A percentile compares a stretch with the other conserved stretches of the same genome.
These are phyloP conservation scores for Chanos chanos DNA, from an alignment of 2,797 vertebrate species.

Conservation along the genomic window DNA sequence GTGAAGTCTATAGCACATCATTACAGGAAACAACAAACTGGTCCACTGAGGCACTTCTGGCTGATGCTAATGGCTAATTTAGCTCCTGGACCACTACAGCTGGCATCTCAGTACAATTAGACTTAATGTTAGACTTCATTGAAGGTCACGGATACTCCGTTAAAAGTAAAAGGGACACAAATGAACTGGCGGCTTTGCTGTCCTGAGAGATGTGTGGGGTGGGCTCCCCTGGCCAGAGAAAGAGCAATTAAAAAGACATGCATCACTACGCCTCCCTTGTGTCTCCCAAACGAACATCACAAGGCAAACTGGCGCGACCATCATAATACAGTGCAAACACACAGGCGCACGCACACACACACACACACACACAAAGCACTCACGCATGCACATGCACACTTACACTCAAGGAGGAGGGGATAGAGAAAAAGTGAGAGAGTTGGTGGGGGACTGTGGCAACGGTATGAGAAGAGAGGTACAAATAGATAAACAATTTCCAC, in stretches of 20 bases:
- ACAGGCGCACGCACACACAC: not conserved
- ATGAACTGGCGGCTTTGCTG: slow-evolving; percentile 62
- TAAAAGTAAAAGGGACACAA: slow-evolving; percentile 57
- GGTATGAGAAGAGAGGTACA: no score
- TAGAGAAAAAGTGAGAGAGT: no score
- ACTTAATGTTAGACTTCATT: slow-evolving; percentile 59
- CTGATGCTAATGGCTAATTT: slow-evolving; percentile 44
- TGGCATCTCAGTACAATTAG: slow-evolving; percentile 67
- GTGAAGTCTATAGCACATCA: slow-evolving; percentile 15
- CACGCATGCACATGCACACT: not conserved
- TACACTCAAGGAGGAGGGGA: not conserved
- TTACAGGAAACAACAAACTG: slow-evolving; percentile 10
- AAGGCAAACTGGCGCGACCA: no score
- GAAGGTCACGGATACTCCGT: slow-evolving; percentile 57
- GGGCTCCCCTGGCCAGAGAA: slow-evolving; percentile 15
- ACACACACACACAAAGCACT: not conserved
- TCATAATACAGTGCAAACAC: not conserved
- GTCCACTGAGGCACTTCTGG: slow-evolving; percentile 7
- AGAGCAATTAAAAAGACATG: slow-evolving; percentile 86
- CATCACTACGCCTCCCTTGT: slow-evolving; percentile 62
- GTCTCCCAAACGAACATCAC: slow-evolving; percentile 49
- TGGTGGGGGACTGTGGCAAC: no score
- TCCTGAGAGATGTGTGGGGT: slow-evolving; percentile 56
- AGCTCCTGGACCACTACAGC: slow-evolving; percentile 45
- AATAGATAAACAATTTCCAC: no score